Conservation (phyloP, 2,888 invertebrate genomes). For the Calliphora vomitoria region DNA sequence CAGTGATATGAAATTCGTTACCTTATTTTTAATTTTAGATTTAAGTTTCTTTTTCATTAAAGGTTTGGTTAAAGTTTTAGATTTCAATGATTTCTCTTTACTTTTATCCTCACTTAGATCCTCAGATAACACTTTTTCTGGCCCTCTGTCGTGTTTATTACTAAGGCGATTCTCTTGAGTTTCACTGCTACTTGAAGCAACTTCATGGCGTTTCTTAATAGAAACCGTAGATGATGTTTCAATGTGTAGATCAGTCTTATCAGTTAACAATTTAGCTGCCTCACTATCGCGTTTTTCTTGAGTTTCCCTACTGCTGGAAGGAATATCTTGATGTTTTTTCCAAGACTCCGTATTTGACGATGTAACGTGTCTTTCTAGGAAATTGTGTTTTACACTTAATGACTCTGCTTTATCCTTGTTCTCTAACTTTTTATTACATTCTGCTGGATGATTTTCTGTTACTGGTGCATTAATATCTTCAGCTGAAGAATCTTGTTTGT, state of each 20-base stretch:
- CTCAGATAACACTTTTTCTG: not conserved
- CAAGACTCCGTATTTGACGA: not conserved
- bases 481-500: not conserved
- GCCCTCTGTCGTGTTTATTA: not conserved
- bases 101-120: not conserved
- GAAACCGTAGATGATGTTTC: not conserved
- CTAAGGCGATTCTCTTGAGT: not conserved
- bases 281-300: not conserved
- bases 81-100: not conserved
- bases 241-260: not conserved
- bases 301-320: not conserved
- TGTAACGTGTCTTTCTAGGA: not conserved
- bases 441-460: not conserved
- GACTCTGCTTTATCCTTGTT: not conserved
- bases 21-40: slow-evolving; percentile 9
- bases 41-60: slow-evolving; percentile 2
- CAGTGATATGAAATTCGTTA: slow-evolving; percentile 32
- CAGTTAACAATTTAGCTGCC: not conserved
- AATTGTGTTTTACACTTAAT: not conserved
- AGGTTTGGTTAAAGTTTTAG: not conserved
- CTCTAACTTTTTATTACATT: slow-evolving; percentile 1
- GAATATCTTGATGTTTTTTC: not conserved
- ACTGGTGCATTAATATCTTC: not conserved
- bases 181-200: not conserved
- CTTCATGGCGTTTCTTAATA: not conserved